Percentiles rank a stretch among this genome's conserved stretches.
Conservation (phyloP, 2,888 invertebrate species). For the Bhutanitis thaidina region DNA sequence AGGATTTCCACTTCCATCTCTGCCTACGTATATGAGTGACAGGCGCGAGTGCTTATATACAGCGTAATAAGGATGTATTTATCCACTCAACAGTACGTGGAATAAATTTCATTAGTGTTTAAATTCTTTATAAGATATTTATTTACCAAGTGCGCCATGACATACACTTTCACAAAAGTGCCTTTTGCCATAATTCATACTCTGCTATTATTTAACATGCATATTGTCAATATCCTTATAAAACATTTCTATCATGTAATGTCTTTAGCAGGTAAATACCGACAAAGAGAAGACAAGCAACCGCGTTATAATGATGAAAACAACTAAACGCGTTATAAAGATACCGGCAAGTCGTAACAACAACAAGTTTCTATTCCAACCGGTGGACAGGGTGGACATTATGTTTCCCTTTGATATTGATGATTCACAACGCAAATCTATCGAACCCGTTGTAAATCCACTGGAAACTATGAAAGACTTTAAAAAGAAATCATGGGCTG, state of each 20-base stretch:
- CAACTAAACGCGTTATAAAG: slow-evolving; percentile 85
- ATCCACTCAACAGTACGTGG: no score
- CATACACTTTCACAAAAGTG: no score
- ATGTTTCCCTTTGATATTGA: slow-evolving; percentile 65
- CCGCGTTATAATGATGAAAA: slow-evolving; percentile 84
- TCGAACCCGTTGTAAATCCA: slow-evolving; percentile 53
- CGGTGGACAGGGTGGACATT: slow-evolving; percentile 58
- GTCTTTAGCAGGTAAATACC: slow-evolving; percentile 43
- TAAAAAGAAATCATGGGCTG: slow-evolving; percentile 61
- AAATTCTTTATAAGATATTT: no score
- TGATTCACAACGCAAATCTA: slow-evolving; percentile 45
- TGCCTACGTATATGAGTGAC: no score
- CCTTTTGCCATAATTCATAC: no score
- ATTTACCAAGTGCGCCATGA: no score
- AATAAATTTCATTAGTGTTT: no score
- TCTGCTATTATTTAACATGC: no score
- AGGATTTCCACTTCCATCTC: no score
- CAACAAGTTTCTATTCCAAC: slow-evolving; percentile 64
- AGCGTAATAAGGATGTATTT: no score
- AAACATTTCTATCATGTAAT: not conserved
- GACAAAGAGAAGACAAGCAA: slow-evolving; percentile 79
- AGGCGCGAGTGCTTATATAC: no score
- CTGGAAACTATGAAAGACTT: slow-evolving; percentile 53
- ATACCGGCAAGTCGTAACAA: slow-evolving; percentile 73
- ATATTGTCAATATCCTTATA: no score